Conservation (phyloP, 2,888 invertebrate genomes). For the Tenthredo scrophulariae region DNA sequence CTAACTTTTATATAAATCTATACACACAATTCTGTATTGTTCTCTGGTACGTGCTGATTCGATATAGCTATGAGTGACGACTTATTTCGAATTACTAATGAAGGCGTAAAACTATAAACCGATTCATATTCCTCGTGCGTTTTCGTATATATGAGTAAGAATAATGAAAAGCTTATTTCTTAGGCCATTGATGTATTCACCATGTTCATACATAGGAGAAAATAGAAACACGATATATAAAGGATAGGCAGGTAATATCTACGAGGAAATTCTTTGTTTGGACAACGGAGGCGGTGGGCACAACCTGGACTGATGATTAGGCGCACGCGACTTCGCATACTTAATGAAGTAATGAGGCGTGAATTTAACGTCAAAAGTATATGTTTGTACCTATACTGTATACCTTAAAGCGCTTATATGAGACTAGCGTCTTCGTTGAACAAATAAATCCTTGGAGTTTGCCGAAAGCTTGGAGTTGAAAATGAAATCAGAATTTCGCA, state of each 20-base stretch:
- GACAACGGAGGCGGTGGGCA: conserved; percentile 32
- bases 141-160: not conserved
- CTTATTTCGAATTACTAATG: not conserved
- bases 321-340: conserved; percentile 43
- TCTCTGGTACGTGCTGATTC: not conserved
- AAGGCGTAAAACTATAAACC: not conserved
- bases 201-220: not conserved
- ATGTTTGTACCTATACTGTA: not conserved
- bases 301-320: conserved; percentile 41
- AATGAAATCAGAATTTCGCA: not conserved
- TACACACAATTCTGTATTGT: not conserved
- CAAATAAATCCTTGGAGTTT: not conserved
- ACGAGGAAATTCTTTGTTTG: conserved; percentile 41
- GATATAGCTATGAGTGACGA: too few relatives aligned
- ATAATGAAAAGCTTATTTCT: not conserved
- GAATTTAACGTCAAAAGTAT: not conserved
- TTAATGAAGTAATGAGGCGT: conserved; percentile 28
- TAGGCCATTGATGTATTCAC: not conserved
- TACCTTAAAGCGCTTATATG: not conserved
- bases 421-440: not conserved
- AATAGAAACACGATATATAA: not conserved
- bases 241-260: not conserved
- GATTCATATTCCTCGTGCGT: not conserved
- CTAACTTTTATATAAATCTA: not conserved
- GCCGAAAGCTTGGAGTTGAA: not conserved